Evolutionary conservation across 64 coral and sea anemone genomes (phyloP).

Genomic region (Anthopleura sola): DNA sequence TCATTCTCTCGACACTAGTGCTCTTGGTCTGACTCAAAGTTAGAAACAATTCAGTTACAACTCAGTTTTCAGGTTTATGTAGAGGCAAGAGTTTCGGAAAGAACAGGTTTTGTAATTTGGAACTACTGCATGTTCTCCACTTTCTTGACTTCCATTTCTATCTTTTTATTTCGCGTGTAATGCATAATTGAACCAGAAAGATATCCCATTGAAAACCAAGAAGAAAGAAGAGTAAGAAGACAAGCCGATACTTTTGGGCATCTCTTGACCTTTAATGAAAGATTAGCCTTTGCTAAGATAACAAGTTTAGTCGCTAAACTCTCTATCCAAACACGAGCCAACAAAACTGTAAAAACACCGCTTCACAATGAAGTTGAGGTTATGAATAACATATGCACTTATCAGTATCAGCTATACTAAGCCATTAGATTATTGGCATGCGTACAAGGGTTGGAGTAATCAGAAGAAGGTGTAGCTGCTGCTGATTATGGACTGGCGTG

Average conservation of each 20-base stretch:
- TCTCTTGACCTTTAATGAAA: constrained; percentile 16
- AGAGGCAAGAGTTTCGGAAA: too few species aligned
- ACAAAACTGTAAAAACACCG: neutral
- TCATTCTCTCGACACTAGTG: too few species aligned
- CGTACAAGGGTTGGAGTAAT: neutral
- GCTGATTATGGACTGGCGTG: neutral
- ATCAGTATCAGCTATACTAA: neutral
- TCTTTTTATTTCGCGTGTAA: too few species aligned
- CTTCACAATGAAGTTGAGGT: neutral
- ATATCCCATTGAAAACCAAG: neutral
- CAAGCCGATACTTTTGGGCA: neutral
- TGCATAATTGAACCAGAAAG: neutral
- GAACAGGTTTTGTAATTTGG: too few species aligned
- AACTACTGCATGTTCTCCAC: neutral
- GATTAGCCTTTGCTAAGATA: constrained; percentile 20
- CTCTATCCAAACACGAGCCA: constrained; percentile 8
- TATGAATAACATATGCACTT: neutral
- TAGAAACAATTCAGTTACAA: too few species aligned
- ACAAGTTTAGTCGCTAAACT: neutral
- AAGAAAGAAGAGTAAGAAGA: neutral
- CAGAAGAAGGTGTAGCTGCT: neutral
- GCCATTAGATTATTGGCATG: neutral
- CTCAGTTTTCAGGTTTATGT: too few species aligned
- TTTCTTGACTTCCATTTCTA: neutral
- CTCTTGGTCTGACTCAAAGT: too few species aligned